Percentiles rank a stretch among this genome's conserved stretches.
phyloP scores from a whole-genome alignment of 2,797 vertebrate species.

The Malacoraja senta region DNA sequence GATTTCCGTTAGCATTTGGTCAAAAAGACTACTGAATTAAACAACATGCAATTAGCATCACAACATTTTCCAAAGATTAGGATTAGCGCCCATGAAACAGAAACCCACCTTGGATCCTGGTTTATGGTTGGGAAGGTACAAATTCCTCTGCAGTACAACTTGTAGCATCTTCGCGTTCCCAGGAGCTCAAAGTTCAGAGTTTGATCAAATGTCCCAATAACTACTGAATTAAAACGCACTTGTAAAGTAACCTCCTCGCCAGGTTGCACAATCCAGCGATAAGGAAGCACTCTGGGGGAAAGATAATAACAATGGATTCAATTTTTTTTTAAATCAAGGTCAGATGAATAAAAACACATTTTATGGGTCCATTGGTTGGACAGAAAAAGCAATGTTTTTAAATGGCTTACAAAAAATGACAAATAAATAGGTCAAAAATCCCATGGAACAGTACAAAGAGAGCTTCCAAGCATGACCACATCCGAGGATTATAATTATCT shows the following conservation, averaged over 20 bases:
- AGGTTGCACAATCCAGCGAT: slow-evolving; percentile 76
- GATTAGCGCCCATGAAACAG: not conserved
- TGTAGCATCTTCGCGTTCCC: slow-evolving; percentile 63
- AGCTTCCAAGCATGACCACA: not conserved
- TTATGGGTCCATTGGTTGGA: not conserved
- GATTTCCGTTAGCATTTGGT: not conserved
- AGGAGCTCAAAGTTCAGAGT: slow-evolving; percentile 74
- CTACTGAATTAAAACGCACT: slow-evolving; percentile 65
- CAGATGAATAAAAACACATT: not conserved
- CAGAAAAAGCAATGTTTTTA: not conserved
- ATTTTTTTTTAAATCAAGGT: not conserved
- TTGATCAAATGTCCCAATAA: slow-evolving; percentile 64
- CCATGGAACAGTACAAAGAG: not conserved
- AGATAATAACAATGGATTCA: not conserved
- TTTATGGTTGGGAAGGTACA: slow-evolving; percentile 73
- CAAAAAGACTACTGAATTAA: not conserved
- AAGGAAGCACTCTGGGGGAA: slow-evolving; percentile 61
- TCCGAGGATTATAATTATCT: not conserved
- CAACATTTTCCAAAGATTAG: not conserved
- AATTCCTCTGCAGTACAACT: slow-evolving; percentile 66
- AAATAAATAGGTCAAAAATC: not conserved
- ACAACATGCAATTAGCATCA: not conserved
- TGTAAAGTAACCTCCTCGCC: slow-evolving; percentile 58
- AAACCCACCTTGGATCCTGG: slow-evolving; percentile 67
- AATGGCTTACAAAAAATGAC: not conserved